Conservation (phyloP, 2,113 vertebrate genomes). For the Ailuropoda melanoleuca region DNA sequence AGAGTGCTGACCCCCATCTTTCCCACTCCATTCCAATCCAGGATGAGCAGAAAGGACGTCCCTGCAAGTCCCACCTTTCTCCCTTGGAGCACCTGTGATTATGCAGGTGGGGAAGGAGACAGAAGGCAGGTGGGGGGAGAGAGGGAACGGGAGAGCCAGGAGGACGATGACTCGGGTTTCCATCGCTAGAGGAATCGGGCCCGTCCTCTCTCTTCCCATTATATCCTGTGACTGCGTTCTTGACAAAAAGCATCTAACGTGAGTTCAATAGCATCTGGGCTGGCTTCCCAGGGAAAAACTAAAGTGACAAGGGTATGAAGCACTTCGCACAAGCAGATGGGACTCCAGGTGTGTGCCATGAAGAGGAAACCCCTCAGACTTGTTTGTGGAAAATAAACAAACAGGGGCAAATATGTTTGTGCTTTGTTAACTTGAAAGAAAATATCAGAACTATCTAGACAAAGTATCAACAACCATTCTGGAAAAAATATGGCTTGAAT, state of each 20-base stretch:
- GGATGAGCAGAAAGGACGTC: fast-evolving
- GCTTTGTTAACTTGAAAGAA: background rate
- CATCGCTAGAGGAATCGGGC: too few relatives aligned
- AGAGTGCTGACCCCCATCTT: fast-evolving
- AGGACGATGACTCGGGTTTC: fast-evolving
- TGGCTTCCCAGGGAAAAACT: background rate
- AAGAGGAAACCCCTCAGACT: background rate
- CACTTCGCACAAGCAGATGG: fast-evolving
- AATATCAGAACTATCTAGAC: background rate
- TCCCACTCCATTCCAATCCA: fast-evolving
- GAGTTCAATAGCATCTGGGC: fast-evolving
- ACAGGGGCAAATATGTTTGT: background rate
- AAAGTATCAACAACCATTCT: background rate
- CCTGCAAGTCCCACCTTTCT: fast-evolving
- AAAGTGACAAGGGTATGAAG: fast-evolving
- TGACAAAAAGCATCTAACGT: fast-evolving
- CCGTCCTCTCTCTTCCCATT: background rate
- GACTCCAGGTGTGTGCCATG: fast-evolving
- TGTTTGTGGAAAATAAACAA: background rate
- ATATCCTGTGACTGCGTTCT: fast-evolving
- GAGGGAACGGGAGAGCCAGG: fast-evolving
- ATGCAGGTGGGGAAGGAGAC: too few relatives aligned
- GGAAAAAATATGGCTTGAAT: background rate
- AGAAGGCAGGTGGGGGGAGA: background rate
- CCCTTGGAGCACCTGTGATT: fast-evolving